Evolutionary conservation across 2,888 invertebrate species (phyloP), one percentile per base, ranked within the genome.

Genomic region (Cataglyphis cursor): DNA sequence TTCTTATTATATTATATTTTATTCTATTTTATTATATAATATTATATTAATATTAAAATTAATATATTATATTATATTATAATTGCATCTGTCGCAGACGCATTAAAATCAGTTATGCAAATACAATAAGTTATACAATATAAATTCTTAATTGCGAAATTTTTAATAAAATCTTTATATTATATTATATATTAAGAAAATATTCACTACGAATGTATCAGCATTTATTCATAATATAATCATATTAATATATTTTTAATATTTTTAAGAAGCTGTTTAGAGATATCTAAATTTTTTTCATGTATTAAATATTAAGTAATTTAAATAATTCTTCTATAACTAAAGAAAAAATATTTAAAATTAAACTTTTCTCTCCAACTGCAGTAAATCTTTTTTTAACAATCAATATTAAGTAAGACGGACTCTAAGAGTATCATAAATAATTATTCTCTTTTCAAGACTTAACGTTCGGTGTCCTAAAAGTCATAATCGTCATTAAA

Each of bases 401-500:
- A 38, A 10, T 15, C 35, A 65, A n/a, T 65, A 54, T 21, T 15
- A 21, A 51, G 2, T 4, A 65, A 38, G 9, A 8, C 6, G 62
- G 0, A 24, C 24, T n/a, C 1, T 35, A 18, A 64, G 21, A 6
- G 24, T 38, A 38, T 0, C 65, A 18, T 65, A 65, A 76, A 76
- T 65, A 38, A 76, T 76, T 4, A n/a, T 15, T 65, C 38, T 51
- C 24, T 9, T n/a, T 76, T 15, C n/a, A 76, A 41, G 35, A 54
- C 15, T 24, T 57, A 41, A 31, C 54, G 8, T 54, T 54, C n/a
- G 54, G 48, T 66, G 76, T 57, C 66, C 76, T 66, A 76, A 66
- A 76, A 76, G 66, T 41, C 3, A 24, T 54, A 76, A 65, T 65
- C 75, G 18, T 51, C 51, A 21, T 51, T 76, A 38, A 65, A 59